Percentiles rank a stretch among this genome's conserved stretches.
Conservation (phyloP, 2,797 vertebrate genomes). For the Monodelphis domestica region DNA sequence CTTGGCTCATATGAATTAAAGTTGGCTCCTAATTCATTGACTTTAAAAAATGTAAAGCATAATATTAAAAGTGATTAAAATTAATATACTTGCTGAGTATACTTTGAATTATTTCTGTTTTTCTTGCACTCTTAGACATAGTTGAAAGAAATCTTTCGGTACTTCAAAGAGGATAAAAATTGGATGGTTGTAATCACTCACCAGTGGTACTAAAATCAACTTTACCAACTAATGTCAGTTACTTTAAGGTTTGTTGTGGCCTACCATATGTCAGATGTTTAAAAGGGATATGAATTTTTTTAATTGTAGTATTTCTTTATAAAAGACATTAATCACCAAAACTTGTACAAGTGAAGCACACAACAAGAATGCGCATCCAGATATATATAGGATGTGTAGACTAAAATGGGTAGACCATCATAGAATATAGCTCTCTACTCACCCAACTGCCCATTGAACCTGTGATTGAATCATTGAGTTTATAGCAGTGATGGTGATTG, state of each 20-base stretch:
- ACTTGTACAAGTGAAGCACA: not conserved
- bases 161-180: not conserved
- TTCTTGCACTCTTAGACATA: not conserved
- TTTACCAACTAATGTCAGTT: not conserved
- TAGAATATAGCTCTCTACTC: too few species aligned
- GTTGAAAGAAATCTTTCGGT: not conserved
- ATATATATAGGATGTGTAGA: not conserved
- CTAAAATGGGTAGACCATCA: too few species aligned
- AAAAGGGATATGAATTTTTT: not conserved
- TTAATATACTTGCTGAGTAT: not conserved
- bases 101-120: not conserved
- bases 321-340: not conserved
- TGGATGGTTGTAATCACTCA: not conserved
- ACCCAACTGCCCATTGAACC: too few species aligned
- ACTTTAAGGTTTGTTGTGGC: not conserved
- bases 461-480: too few species aligned
- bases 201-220: not conserved
- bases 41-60: not conserved
- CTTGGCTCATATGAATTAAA: not conserved
- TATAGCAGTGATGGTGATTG: too few species aligned
- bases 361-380: not conserved
- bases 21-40: not conserved
- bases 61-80: not conserved
- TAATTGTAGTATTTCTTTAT: not conserved
- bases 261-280: not conserved